Evolutionary conservation across 2,888 invertebrate genomes (phyloP), one percentile per base, ranked within the genome.

Genomic region (Harmothoe impar): DNA sequence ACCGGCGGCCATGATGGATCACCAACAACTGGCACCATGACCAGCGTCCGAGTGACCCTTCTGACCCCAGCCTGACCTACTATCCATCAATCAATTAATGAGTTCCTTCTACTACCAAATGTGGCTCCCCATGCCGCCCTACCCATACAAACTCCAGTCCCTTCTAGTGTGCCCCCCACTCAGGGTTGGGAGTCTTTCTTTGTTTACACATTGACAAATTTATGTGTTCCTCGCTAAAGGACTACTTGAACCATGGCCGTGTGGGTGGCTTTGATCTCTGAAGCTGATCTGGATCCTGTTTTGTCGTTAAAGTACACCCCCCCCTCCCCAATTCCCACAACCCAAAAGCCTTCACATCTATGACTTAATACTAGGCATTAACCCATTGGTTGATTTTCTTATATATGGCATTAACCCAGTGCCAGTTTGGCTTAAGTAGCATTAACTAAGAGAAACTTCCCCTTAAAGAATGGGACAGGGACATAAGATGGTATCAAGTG

Each of bases 41-140:
- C 5, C 72, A n/a, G 20, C 62, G 23, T n/a, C 62, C n/a, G n/a
- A n/a, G n/a, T 68, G 68, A 68, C 68, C 68, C n/a, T n/a, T 68
- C 17, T 68, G 68, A 68, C 68, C 68, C n/a, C 68, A 23, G 68
- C 5, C 17, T 15, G 31, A 72, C 72, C 31, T 25, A 72, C 72
- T 15, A 72, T 31, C 72, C 72, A 72, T 72, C 72, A 72, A 29
- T 29, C 31, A 29, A 72, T 72, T 31, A 72, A 72, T 72, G 72
- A 72, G 29, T 29, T 15, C 62, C 62, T n/a, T 43, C 43, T 43
- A 10, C 20, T 62, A 12, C 62, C 62, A 20, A 54, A 54, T 62
- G n/a, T 62, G 20, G 62, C 23, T n/a, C 15, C 54, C 62, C 62
- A 62, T 62, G 43, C 43, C 25, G 29, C 5, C 25, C 77, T 25